Base-by-base conservation (phyloP, 2,888 invertebrate genomes). In the Diploptera punctata region DNA sequence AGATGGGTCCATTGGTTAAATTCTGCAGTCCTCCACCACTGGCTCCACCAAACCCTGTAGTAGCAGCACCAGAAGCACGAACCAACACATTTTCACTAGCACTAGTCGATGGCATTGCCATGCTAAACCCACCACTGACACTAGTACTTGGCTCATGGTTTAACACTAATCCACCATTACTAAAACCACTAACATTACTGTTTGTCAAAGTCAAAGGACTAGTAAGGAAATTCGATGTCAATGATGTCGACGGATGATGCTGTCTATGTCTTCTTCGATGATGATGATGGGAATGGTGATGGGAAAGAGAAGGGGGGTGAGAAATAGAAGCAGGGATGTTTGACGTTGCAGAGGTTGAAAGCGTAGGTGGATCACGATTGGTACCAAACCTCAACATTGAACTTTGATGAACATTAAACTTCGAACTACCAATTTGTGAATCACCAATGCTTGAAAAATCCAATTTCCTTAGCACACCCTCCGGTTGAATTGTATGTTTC, bases 191-290 rank as follows among this genome's bases (percentile, higher is more conserved):
- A 57, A 60, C 67, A 49, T 67, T 70, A 26, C 65, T 44, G 33
- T 31, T 49, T 60, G 67, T 49, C 24, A 31, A 26, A 43, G 69
- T 31, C 4, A 21, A 16, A 38, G 72, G 68, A 68, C 72, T 69
- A 69, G 72, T 33, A 43, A 61, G 54, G 67, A 44, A 72, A 72
- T 68, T 72, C 68, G 72, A 72, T 72, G 72, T 68, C 38, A 69
- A 65, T 26, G 65, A 19, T 16, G n/a, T 7, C n/a, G 57, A 57
- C 18, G 26, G n/a, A 57, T 57, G 65, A 44, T 65, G 65, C n/a
- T 65, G 65, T 65, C 47, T 44, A 29, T 65, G 65, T 65, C 65
- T 65, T 65, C 65, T 65, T 19, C 65, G 44, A 47, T 65, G 65
- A 26, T 47, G 65, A 44, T 44, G 65, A 47, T 44, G 44, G 29